Evolutionary conservation across 2,888 invertebrate genomes (phyloP), one percentile per base, ranked within the genome.

Genomic region (Electrophaes corylata): DNA sequence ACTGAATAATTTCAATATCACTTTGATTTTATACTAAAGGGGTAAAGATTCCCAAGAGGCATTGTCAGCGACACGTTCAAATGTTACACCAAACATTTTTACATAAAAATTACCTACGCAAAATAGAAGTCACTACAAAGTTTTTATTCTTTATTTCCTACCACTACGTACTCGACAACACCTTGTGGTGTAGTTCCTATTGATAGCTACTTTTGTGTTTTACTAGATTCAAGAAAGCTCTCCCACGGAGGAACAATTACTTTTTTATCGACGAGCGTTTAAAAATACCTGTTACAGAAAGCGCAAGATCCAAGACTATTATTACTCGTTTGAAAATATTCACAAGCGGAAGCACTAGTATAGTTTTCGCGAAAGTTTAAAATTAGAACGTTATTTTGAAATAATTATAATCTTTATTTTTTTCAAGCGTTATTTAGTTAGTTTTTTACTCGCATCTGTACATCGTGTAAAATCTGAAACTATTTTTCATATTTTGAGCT

Each of bases 231-330:
- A 23, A 43, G 33, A 50, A 40, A 45, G 40, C 50, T 50, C 56
- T 57, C 50, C 56, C 56, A 46, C 56, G 14, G 12, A 29, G 12
- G 19, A 19, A 19, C 16, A 12, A 37, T 47, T 48, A 37, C 23
- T 44, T 56, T 54, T 55, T 55, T 55, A 48, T 31, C 11, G 48
- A 4, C 41, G 10, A 23, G 19, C 26, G 43, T 48, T 55, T 48
- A 55, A 43, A 55, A 55, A 54, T 54, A 54, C 16, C 35, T 47
- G 54, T 26, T 40, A 4, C 23, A 18, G 52, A 14, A 3, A 12
- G 19, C 2, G 31, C 39, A 10, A 37, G 45, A 14, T 53, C 0
- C 14, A 37, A 16, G 23, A 6, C 11, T 12, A 5, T n/a, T n/a
- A n/a, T n/a, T n/a, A n/a, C n/a, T n/a, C 14, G 20, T 45, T 45